Evolutionary conservation across 2,113 vertebrate species (phyloP).

Genomic region (Danio rerio): DNA sequence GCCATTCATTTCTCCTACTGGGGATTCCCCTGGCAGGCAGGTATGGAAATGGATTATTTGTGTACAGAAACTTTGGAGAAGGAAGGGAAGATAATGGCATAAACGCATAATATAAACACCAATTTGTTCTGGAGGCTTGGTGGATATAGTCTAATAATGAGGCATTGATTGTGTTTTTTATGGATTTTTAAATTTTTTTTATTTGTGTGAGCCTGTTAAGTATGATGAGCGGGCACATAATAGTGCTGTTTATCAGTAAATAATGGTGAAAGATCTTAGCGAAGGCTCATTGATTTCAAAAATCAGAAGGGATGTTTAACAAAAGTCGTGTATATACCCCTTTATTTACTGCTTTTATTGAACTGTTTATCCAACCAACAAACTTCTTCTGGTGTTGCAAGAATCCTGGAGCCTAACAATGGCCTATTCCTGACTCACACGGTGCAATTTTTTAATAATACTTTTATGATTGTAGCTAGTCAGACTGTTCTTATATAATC

Average conservation of each 20-base stretch:
- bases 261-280: not conserved
- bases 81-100: not conserved
- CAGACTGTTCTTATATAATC: too few relatives aligned
- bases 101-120: not conserved
- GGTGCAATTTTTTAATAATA: too few relatives aligned
- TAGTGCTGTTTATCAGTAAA: not conserved
- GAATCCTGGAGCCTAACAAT: not conserved
- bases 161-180: slow-evolving; percentile 11
- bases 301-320: not conserved
- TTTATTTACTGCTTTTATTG: not conserved
- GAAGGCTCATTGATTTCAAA: not conserved
- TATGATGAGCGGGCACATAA: not conserved
- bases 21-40: not conserved
- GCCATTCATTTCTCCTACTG: slow-evolving; percentile 27
- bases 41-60: slow-evolving; percentile 3
- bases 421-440: too few relatives aligned
- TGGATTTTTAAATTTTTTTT: slow-evolving; percentile 26
- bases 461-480: too few relatives aligned
- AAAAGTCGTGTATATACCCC: not conserved
- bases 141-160: not conserved
- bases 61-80: not conserved
- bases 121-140: not conserved
- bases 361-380: not conserved
- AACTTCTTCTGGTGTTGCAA: not conserved
- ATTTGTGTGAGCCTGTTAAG: not conserved